Percentiles rank a stretch among this genome's conserved stretches.
Conservation (phyloP, 1,140 invertebrate genomes). For the Tenebrio molitor region DNA sequence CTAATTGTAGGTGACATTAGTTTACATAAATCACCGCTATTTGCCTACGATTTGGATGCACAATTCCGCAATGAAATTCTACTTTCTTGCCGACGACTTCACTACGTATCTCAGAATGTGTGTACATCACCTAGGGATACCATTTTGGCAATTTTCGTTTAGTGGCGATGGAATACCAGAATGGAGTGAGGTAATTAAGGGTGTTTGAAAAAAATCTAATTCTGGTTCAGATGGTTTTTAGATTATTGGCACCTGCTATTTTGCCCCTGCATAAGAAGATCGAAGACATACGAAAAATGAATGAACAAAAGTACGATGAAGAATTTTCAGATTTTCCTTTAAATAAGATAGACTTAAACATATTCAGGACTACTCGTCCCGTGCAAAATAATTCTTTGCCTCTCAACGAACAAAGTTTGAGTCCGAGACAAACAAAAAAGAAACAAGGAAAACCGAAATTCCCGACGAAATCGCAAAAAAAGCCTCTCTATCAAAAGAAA, state of each 20-base stretch:
- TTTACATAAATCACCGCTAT: constrained; percentile 60
- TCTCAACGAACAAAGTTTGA: constrained; percentile 4
- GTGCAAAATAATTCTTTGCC: neutral
- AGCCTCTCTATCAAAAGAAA: constrained; percentile 11
- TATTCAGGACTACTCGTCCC: constrained; percentile 25
- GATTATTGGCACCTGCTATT: constrained; percentile 36
- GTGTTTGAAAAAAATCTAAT: constrained; percentile 49
- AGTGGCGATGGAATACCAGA: constrained; percentile 57
- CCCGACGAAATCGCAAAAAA: constrained; percentile 7
- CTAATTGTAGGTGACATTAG: constrained; percentile 57
- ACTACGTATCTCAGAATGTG: constrained; percentile 89
- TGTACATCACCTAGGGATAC: constrained; percentile 89
- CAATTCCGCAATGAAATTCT: constrained; percentile 71
- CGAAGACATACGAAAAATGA: constrained; percentile 18
- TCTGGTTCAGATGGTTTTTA: constrained; percentile 26
- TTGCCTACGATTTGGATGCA: constrained; percentile 62
- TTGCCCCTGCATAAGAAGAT: constrained; percentile 34
- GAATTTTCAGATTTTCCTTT: constrained; percentile 18
- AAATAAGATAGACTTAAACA: constrained; percentile 41
- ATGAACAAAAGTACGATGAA: constrained; percentile 23
- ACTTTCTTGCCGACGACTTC: constrained; percentile 87
- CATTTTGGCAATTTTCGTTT: constrained; percentile 77
- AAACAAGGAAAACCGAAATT: constrained; percentile 26
- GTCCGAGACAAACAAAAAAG: constrained; percentile 21
- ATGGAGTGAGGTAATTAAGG: constrained; percentile 57